Base-by-base conservation (phyloP, 35 echinoderm and acorn worm species). In the Lytechinus variegatus region DNA sequence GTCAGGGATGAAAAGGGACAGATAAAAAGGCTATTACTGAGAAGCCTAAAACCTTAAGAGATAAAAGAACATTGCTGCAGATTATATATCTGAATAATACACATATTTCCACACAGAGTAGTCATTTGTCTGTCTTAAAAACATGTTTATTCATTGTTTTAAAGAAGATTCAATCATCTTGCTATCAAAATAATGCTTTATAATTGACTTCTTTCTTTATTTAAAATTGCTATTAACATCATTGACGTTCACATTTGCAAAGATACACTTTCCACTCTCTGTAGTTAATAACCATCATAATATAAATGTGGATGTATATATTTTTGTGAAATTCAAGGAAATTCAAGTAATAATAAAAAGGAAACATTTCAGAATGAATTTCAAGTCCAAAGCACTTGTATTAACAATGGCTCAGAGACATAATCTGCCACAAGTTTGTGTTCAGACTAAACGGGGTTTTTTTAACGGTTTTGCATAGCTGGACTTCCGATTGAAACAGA, bases 131-230 rank as follows among this genome's bases (percentile, higher is more conserved):
- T 90, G 29, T 90, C 88, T 90, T 90, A 90, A 90, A 90, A 90
- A 90, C 88, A 90, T 90, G 88, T 90, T 90, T 90, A 90, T 90
- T 90, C 88, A 90, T 90, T 90, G 88, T 90, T 90, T 90, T 44
- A 90, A 90, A 90, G 88, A 90, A 52, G 88, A 90, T 90, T 90
- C 88, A 90, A 90, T 44, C n/a, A 29, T 90, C 52, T 90, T 79
- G 66, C 66, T 90, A 90, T 90, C 88, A 90, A 90, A 90, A 90
- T 90, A 90, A 90, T 90, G 88, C 88, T 44, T 90, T 90, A 90
- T 52, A 52, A 90, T 44, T 90, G 28, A 10, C 27, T 90, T 90
- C 88, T 90, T 52, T 90, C 88, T 90, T 90, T 52, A 90, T 5
- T 52, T 90, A 90, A 52, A 90, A 79, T 79, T 24, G 14, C 66